Percentiles rank a stretch among this genome's conserved stretches.
phyloP scores from a whole-genome alignment of 2,113 vertebrate genomes.

The Paedocypris sp. region DNA sequence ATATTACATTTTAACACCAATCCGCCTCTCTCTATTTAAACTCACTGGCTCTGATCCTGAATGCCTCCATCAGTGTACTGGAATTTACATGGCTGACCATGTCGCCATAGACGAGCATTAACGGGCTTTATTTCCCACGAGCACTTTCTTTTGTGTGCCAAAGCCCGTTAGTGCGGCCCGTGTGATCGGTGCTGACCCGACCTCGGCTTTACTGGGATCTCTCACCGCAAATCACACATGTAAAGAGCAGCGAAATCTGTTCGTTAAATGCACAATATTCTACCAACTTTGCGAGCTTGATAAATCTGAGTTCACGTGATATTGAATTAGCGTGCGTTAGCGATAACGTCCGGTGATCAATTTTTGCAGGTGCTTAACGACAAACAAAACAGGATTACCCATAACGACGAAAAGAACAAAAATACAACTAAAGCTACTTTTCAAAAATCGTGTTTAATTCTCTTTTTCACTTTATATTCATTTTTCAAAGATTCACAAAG shows the following conservation, averaged over 20 bases:
- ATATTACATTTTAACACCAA: neutral
- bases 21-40: too few relatives aligned
- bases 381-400: neutral
- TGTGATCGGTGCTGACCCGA: constrained; percentile 25
- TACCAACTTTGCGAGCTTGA: too few relatives aligned
- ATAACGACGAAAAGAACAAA: too few relatives aligned
- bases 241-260: neutral
- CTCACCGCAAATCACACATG: constrained; percentile 25
- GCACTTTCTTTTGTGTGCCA: constrained; percentile 16
- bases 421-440: too few relatives aligned
- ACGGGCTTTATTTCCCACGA: constrained; percentile 1
- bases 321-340: too few relatives aligned
- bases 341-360: too few relatives aligned
- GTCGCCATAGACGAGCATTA: neutral
- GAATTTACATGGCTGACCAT: neutral
- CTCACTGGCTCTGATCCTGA: too few relatives aligned
- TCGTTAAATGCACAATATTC: neutral
- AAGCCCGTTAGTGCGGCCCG: constrained; percentile 32
- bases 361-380: neutral
- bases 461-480: too few relatives aligned
- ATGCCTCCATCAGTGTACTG: neutral
- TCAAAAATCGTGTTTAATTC: too few relatives aligned
- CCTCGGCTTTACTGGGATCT: constrained; percentile 17
- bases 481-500: too few relatives aligned
- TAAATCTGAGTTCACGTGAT: too few relatives aligned